phyloP scores from a whole-genome alignment of 2,888 invertebrate species.

The Caenorhabditis becei region DNA sequence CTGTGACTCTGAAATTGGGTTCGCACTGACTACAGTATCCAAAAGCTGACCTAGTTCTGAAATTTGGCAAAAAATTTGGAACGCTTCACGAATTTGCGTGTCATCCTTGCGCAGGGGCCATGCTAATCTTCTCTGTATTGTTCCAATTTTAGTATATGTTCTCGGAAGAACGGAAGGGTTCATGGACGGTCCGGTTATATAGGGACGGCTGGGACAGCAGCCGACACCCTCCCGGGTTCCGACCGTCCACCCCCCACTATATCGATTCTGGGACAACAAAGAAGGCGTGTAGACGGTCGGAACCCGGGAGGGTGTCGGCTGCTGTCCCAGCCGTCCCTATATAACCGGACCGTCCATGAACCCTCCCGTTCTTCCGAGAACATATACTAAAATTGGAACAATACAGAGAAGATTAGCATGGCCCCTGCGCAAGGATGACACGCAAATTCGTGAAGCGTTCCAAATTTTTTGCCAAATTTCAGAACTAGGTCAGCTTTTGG shows the following conservation, averaged over 20 bases:
- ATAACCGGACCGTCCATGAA: too few species aligned
- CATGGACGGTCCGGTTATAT: too few species aligned
- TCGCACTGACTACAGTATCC: too few species aligned
- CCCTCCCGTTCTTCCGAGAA: slow-evolving; percentile 66
- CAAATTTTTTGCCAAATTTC: slow-evolving; percentile 84
- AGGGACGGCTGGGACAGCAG: too few species aligned
- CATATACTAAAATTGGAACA: slow-evolving; percentile 88
- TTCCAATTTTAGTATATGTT: slow-evolving; percentile 60
- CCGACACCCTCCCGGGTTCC: too few species aligned
- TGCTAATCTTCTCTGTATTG: slow-evolving; percentile 88
- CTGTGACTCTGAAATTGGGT: slow-evolving; percentile 6
- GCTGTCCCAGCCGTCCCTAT: too few species aligned
- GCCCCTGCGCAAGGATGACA: slow-evolving; percentile 90
- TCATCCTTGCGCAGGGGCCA: slow-evolving; percentile 94
- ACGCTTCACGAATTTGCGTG: slow-evolving; percentile 94
- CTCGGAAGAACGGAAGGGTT: slow-evolving; percentile 47
- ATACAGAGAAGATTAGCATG: slow-evolving; percentile 95
- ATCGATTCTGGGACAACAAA: too few species aligned
- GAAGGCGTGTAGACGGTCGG: too few species aligned
- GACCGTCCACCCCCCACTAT: too few species aligned
- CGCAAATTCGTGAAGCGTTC: slow-evolving; percentile 88
- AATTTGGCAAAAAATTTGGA: slow-evolving; percentile 85
- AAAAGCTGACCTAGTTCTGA: too few species aligned
- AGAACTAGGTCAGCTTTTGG: too few species aligned
- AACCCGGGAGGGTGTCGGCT: too few species aligned